Percentiles rank a stretch among this genome's conserved stretches.
Evolutionary conservation across 2,888 invertebrate species (phyloP).

Genomic region (Hedya salicella): DNA sequence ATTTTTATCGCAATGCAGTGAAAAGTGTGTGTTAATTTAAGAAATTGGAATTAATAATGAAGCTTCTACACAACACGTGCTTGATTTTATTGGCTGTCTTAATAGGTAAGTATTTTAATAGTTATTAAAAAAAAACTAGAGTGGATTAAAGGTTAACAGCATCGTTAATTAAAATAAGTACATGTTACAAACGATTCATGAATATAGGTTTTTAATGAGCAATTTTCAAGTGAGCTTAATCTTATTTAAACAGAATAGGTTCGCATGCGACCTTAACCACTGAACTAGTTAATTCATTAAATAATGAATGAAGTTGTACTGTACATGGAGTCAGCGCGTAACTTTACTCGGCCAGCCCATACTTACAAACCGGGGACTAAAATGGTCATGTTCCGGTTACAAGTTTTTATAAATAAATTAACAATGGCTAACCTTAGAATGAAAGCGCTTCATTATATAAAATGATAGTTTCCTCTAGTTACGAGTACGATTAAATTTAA

Average conservation of each 20-base stretch:
- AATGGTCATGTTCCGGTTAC: slow-evolving; percentile 9
- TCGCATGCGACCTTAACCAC: slow-evolving; percentile 29
- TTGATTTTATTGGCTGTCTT: slow-evolving; percentile 63
- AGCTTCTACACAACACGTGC: slow-evolving; percentile 61
- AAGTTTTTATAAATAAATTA: not conserved
- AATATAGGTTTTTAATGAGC: slow-evolving; percentile 17
- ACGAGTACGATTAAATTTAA: no score
- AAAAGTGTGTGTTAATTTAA: slow-evolving; percentile 60
- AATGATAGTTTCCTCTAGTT: no score
- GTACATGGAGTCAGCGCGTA: not conserved
- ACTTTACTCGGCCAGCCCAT: not conserved
- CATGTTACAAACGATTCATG: not conserved
- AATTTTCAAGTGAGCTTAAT: slow-evolving; percentile 12
- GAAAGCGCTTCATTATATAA: not conserved
- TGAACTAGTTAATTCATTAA: not conserved
- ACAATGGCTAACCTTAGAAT: not conserved
- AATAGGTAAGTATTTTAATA: slow-evolving; percentile 63
- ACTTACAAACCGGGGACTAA: slow-evolving; percentile 3
- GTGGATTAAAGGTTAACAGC: slow-evolving; percentile 21
- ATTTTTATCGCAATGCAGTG: slow-evolving; percentile 55
- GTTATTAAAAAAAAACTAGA: not conserved
- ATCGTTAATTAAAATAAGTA: slow-evolving; percentile 11
- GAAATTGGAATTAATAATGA: slow-evolving; percentile 62
- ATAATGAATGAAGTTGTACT: slow-evolving; percentile 4
- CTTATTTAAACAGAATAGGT: slow-evolving; percentile 9